Base-by-base conservation (phyloP, 2,888 invertebrate species). In the Drosophila nr. perissopoda region DNA sequence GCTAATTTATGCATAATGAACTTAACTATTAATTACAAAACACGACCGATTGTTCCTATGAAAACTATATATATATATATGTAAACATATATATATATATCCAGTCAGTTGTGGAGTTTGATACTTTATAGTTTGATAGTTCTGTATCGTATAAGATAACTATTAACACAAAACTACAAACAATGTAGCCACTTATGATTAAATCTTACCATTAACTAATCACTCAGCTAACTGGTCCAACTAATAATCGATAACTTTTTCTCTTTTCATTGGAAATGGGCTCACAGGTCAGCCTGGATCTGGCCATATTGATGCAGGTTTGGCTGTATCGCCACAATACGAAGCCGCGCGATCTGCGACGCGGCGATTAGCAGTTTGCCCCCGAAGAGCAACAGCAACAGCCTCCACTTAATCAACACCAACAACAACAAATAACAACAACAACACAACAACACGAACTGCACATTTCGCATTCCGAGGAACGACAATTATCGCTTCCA, bases 361-460 rank as follows among this genome's bases (percentile, higher is more conserved):
- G 95, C 89, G 95, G 95, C 90, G 95, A 95, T 94, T 95, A 95
- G 95, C 95, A 95, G 94, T 95, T 93, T 93, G 93, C 93, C 93
- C 93, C 93, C 93, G 92, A 93, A 86, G 92, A 93, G 90, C 92
- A 92, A 91, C 93, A 91, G 75, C 87, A 86, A 69, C 89, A 89
- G 56, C 86, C 78, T 87, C 91, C 91, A 86, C 92, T 91, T 69
- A 85, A 83, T 59, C 87, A 87, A 42, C 74, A 92, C 1, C 25
- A 53, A 27, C 45, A 53, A 16, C 66, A 67, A 7, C 64, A 45
- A 72, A 69, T 85, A 83, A 53, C 70, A 92, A 86, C 91, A 91
- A 71, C 84, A 82, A 71, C 83, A 54, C 72, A 77, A 82, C 92
- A 78, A 73, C 83, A 90, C 76, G 87, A 88, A 57, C 56, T 80